These are phyloP conservation scores for Drosophila kanapiae DNA, from an alignment of 1,140 invertebrate species.

Conservation along the genomic window DNA sequence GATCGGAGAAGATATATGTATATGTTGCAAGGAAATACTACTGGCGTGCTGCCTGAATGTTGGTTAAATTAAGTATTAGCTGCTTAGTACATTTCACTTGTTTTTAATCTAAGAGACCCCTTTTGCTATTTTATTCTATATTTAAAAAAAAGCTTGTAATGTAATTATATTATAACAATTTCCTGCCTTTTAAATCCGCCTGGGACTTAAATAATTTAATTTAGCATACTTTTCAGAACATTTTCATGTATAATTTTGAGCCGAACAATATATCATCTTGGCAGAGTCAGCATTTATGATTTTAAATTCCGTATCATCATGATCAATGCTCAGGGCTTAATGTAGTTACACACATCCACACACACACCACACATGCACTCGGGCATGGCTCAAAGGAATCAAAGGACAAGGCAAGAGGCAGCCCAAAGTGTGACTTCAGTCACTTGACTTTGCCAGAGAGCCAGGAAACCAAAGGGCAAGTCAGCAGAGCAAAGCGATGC, in stretches of 20 bases:
- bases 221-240: background rate
- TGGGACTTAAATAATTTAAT: background rate
- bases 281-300: conserved; percentile 23
- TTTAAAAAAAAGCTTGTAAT: background rate
- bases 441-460: conserved; percentile 64
- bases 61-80: no score
- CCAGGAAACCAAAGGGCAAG: conserved; percentile 57
- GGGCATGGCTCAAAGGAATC: conserved; percentile 32
- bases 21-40: no score
- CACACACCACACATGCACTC: background rate
- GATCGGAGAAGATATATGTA: no score
- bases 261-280: conserved; percentile 4
- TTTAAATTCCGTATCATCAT: conserved; percentile 44
- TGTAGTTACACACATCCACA: conserved; percentile 11
- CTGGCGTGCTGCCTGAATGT: no score
- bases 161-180: background rate
- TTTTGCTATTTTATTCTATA: no score
- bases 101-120: no score
- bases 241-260: background rate
- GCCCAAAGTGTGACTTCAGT: conserved; percentile 63
- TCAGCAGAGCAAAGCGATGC: conserved; percentile 24
- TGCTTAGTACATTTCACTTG: no score
- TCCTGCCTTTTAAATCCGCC: background rate
- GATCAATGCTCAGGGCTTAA: conserved; percentile 37
- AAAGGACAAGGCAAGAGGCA: conserved; percentile 27